Percentiles rank a stretch among this genome's conserved stretches.
Conservation (phyloP, 92 coral and sea anemone species). For the Siderastrea radians region DNA sequence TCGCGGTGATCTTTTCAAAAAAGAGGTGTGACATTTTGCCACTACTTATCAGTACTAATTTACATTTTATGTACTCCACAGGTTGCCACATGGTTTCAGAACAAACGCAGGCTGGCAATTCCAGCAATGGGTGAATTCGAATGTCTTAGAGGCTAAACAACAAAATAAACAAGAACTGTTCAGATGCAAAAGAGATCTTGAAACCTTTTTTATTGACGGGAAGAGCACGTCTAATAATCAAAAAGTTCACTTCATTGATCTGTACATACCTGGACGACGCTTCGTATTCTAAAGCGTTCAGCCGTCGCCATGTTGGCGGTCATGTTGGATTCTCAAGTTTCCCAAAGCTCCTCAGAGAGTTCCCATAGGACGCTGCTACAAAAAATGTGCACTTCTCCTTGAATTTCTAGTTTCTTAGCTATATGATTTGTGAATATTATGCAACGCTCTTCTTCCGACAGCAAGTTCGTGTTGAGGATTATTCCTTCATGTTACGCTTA, state of each 20-base stretch:
- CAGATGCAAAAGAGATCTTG: neutral
- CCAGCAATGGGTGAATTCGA: constrained; percentile 34
- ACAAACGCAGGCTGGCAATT: neutral
- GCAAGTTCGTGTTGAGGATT: no score
- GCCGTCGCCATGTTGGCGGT: no score
- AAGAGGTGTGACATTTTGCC: no score
- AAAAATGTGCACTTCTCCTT: neutral
- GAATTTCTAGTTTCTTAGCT: neutral
- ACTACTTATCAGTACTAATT: no score
- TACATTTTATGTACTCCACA: no score
- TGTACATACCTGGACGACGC: constrained; percentile 82
- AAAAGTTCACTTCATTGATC: neutral
- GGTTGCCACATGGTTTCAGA: no score
- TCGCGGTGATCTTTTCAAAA: no score
- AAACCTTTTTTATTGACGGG: neutral
- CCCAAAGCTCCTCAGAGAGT: no score
- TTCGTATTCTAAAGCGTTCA: constrained; percentile 76
- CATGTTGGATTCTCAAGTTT: neutral
- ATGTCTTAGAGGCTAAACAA: constrained; percentile 35
- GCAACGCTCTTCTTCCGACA: no score
- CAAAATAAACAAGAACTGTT: neutral
- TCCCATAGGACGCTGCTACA: neutral
- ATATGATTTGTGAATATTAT: neutral
- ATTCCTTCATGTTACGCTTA: no score
- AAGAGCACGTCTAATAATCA: no score